Percentiles rank a stretch among this genome's conserved stretches.
These are phyloP conservation scores for Ptyas mucosa DNA, from an alignment of 2,113 vertebrate genomes.

Conservation along the genomic window DNA sequence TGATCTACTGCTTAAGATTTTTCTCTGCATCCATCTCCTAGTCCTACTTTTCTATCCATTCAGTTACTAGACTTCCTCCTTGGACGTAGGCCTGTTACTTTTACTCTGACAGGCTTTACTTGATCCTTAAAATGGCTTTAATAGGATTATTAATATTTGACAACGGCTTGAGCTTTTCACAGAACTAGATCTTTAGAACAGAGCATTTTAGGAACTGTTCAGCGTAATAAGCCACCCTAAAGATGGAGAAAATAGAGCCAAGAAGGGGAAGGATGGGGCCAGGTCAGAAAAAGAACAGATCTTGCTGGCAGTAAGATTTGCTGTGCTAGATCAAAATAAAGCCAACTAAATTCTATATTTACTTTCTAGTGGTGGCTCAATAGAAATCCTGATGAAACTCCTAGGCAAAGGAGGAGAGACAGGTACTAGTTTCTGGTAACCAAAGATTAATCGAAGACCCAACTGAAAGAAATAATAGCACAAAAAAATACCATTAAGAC, in stretches of 20 bases:
- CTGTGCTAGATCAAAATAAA: neutral
- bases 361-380: neutral
- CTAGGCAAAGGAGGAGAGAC: neutral
- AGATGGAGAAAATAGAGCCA: neutral
- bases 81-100: neutral
- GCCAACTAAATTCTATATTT: neutral
- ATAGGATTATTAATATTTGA: conserved; percentile 19
- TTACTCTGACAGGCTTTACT: neutral
- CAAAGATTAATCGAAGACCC: neutral
- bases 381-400: neutral
- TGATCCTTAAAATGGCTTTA: conserved; percentile 1
- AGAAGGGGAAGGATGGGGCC: neutral
- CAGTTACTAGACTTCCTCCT: neutral
- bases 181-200: neutral
- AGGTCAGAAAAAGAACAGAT: neutral
- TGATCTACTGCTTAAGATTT: neutral
- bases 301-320: neutral
- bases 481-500: no score
- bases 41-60: neutral
- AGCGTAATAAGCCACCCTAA: neutral
- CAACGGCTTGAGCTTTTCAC: neutral
- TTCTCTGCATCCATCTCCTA: neutral
- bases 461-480: no score
- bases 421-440: neutral
- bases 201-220: neutral